Evolutionary conservation across 2,113 vertebrate species (phyloP), one percentile per base, ranked within the genome.

Genomic region (Ailuropoda melanoleuca): DNA sequence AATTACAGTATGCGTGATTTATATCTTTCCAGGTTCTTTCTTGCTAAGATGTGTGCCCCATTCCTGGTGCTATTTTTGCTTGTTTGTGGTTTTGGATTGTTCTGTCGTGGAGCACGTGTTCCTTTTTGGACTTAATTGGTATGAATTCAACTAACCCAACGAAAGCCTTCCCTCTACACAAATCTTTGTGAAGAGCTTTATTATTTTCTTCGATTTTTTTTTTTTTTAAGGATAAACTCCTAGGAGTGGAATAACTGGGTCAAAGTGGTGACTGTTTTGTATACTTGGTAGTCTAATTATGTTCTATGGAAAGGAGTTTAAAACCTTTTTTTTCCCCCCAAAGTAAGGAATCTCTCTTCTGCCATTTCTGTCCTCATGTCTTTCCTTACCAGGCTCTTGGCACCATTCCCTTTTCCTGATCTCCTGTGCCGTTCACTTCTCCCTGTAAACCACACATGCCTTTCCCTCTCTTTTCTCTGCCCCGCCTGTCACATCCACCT

Each of bases 171-270:
- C 23, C 70, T 60, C 21, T 34, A 68, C 3, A 3, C 53, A 37
- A 62, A n/a, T 50, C 29, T 81, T 70, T 19, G 15, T 64, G 74
- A 84, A 46, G 15, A 70, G 23, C n/a, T 55, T 29, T 62, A 55
- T 46, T 88, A 50, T 80, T 75, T 74, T 96, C 46, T 90, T 26
- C 31, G 43, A 11, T 84, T 72, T 75, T 75, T 88, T 93, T 66
- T 87, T 95, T 62, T 11, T 6, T 68, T 68, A 37, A 77, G 37
- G 68, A 19, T 72, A 37, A 56, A 78, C 58, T 82, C 18, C 58
- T 60, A 43, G 14, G 46, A 58, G 53, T 90, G 5, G 26, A 92
- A 80, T 94, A n/a, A 55, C 4, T 78, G 37, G n/a, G 31, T 55
- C 23, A 92, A 13, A 4, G n/a, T 39, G 31, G 58, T 53, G 34